Base-by-base conservation (phyloP, 2,113 vertebrate genomes). In the Xiphorhynchus elegans region DNA sequence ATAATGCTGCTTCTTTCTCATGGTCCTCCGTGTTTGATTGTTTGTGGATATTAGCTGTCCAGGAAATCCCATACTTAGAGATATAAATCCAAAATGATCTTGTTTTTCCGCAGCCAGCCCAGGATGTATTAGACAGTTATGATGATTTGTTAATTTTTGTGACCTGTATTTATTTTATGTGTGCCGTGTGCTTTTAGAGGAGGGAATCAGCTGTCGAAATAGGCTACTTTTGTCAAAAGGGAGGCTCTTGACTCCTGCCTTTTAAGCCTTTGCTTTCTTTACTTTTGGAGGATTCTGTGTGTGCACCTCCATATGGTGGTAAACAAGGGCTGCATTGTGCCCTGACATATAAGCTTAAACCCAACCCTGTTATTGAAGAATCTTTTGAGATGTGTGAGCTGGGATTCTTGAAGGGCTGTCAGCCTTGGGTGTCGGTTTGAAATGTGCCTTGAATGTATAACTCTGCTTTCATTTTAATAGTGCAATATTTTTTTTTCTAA, bases 1-100 rank as follows among this genome's bases (percentile, higher is more conserved):
- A 97, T 97, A 98, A 97, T 76, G 95, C 96, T 97, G 94, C 96
- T 96, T 96, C 97, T 97, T 94, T 94, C 97, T 96, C 94, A 59
- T 96, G 97, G 93, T 97, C 95, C 96, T 98, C 96, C 83, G 94
- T 96, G 97, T 97, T 97, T 98, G 98, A 98, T 98, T 98, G 97
- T 98, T 98, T 98, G 97, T 98, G 97, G 97, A 97, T 98, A 98
- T 98, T 98, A 98, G 97, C 98, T 98, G 96, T 98, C 97, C 98
- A 98, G 98, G 97, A 98, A 98, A 98, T 98, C 97, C 98, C 97
- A 98, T 96, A 98, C 96, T 98, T 97, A 98, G 97, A 98, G 97
- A 98, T 98, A 97, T 97, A 97, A 98, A 98, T 98, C 97, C 97
- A 98, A 97, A 98, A 97, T 97, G 97, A 98, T 97, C 97, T 98